Evolutionary conservation across 1,140 invertebrate species (phyloP).

Genomic region (Drosophila aff.): DNA sequence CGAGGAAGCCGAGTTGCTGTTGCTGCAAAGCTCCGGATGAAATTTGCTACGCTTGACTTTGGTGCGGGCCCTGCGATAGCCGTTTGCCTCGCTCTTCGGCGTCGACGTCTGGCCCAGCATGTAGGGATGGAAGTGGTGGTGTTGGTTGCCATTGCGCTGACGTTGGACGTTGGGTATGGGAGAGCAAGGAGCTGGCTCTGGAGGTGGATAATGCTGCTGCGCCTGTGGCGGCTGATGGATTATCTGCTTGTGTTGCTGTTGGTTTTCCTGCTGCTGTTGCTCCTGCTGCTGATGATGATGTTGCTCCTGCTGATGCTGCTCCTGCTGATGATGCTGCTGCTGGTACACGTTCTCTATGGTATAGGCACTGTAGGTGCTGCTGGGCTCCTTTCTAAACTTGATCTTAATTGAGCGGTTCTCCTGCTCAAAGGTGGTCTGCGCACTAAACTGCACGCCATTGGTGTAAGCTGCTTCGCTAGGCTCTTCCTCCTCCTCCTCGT

Average conservation of each 20-base stretch:
- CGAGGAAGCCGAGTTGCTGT: slow-evolving; percentile 78
- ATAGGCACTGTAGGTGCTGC: slow-evolving; percentile 78
- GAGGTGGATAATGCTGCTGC: slow-evolving; percentile 12
- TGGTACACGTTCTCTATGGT: slow-evolving; percentile 79
- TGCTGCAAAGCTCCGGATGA: slow-evolving; percentile 63
- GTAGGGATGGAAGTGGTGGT: slow-evolving; percentile 79
- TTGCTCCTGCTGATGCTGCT: background rate
- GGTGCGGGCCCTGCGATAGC: slow-evolving; percentile 53
- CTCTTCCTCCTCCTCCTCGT: slow-evolving; percentile 40
- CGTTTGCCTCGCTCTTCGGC: slow-evolving; percentile 66
- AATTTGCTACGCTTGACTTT: slow-evolving; percentile 70
- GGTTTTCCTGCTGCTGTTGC: background rate
- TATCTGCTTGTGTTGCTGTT: slow-evolving; percentile 17
- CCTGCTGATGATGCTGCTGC: slow-evolving; percentile 55
- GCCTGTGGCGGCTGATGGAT: slow-evolving; percentile 23
- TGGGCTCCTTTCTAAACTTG: slow-evolving; percentile 79
- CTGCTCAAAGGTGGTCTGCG: slow-evolving; percentile 67
- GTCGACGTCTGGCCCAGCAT: slow-evolving; percentile 78
- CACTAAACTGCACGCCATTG: slow-evolving; percentile 66
- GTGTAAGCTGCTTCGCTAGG: slow-evolving; percentile 31
- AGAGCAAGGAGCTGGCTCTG: slow-evolving; percentile 32
- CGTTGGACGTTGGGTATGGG: slow-evolving; percentile 38
- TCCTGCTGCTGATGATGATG: slow-evolving; percentile 24
- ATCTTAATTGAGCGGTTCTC: slow-evolving; percentile 83
- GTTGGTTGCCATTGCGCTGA: slow-evolving; percentile 64